Conservation (phyloP, 92 coral and sea anemone species). For the Porites divaricata region DNA sequence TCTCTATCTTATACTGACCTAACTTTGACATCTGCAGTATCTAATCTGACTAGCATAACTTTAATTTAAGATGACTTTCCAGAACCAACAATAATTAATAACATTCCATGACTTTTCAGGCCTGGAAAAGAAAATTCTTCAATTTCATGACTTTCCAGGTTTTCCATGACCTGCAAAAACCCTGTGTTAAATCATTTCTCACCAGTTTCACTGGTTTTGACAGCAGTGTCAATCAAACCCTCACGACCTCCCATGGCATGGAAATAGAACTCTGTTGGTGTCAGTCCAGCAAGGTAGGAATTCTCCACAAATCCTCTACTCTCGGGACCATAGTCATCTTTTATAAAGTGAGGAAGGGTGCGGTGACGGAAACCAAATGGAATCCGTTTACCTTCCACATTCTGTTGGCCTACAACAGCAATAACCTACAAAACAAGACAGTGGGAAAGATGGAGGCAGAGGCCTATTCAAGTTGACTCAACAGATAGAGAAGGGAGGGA, state of each 20-base stretch:
- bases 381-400: constrained; percentile 99
- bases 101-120: too few relatives aligned
- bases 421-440: constrained; percentile 76
- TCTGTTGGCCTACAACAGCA: constrained; percentile 99
- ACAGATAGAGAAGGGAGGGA: background rate
- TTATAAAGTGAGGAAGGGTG: constrained; percentile 97
- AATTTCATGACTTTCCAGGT: too few relatives aligned
- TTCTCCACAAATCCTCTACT: constrained; percentile 99
- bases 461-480: background rate
- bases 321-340: constrained; percentile 99
- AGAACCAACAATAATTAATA: too few relatives aligned
- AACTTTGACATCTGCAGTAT: too few relatives aligned
- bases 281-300: constrained; percentile 99
- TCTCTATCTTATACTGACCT: too few relatives aligned
- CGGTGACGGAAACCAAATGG: constrained; percentile 99
- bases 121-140: too few relatives aligned
- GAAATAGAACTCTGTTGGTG: constrained; percentile 99
- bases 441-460: background rate
- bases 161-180: too few relatives aligned
- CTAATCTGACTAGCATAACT: too few relatives aligned
- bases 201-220: constrained; percentile 99
- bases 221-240: constrained; percentile 99
- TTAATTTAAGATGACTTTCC: too few relatives aligned
- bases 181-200: background rate
- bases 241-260: constrained; percentile 99